Conservation (phyloP, 1,140 invertebrate genomes). For the Macrobrachium rosenbergii region DNA sequence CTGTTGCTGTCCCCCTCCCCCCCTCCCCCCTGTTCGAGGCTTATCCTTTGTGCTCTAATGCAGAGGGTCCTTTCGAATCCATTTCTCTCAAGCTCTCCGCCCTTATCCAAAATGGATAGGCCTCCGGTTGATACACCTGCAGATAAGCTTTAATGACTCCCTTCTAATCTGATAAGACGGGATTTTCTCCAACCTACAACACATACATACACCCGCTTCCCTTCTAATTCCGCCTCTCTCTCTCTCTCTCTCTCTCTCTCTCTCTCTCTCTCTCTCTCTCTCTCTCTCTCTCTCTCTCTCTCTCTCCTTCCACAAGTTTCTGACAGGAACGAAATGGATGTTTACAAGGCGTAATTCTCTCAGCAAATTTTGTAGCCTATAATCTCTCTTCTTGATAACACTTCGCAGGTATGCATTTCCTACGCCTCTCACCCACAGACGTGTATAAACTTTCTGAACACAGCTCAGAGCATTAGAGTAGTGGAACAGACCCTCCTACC, state of each 20-base stretch:
- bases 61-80: not conserved
- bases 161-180: not conserved
- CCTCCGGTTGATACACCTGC: no score
- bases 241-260: not conserved
- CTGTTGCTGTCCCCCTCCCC: not conserved
- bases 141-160: not conserved
- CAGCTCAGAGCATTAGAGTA: no score
- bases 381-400: no score
- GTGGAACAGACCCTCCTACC: no score
- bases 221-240: not conserved
- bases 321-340: not conserved
- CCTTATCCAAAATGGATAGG: not conserved
- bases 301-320: not conserved
- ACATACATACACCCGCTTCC: not conserved
- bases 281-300: no score
- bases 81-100: not conserved
- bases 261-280: no score
- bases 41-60: not conserved
- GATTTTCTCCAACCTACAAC: slow-evolving; percentile 1
- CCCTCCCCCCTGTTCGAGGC: not conserved
- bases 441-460: no score
- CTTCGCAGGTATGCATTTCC: no score
- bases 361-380: no score
- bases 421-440: no score
- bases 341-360: no score